phyloP scores from a whole-genome alignment of 2,888 invertebrate genomes.

The Drosophila cognata region DNA sequence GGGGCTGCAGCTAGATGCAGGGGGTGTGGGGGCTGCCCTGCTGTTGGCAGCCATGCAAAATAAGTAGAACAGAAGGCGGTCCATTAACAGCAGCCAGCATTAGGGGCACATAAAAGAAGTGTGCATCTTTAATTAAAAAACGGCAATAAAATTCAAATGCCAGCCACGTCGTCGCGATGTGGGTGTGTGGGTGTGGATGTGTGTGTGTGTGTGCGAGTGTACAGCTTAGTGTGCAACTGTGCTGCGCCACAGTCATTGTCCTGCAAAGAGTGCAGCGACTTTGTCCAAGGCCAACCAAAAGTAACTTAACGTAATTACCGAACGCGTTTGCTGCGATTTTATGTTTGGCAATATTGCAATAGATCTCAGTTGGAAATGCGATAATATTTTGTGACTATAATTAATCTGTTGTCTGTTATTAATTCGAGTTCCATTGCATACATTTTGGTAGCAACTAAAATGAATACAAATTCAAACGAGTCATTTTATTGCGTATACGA shows the following conservation, averaged over 20 bases:
- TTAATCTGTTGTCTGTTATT: not conserved
- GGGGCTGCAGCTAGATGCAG: not conserved
- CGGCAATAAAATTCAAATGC: slow-evolving; percentile 40
- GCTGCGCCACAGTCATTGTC: slow-evolving; percentile 58
- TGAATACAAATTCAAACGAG: not conserved
- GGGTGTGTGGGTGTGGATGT: not conserved
- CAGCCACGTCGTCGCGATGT: slow-evolving; percentile 2
- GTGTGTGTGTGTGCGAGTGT: not conserved
- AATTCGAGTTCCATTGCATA: not conserved
- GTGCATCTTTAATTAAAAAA: slow-evolving; percentile 54
- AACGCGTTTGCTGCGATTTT: slow-evolving; percentile 18
- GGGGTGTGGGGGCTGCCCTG: not conserved
- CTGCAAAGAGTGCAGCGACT: slow-evolving; percentile 66
- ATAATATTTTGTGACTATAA: not conserved
- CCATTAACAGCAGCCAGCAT: slow-evolving; percentile 41
- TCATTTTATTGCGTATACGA: not conserved
- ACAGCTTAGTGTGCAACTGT: slow-evolving; percentile 21
- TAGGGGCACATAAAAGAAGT: slow-evolving; percentile 38
- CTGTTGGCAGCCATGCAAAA: slow-evolving; percentile 46
- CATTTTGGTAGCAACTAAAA: not conserved
- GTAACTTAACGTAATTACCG: not conserved
- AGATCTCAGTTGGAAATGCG: not conserved
- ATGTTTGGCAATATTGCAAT: not conserved
- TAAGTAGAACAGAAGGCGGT: slow-evolving; percentile 36
- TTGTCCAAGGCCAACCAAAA: slow-evolving; percentile 31